A percentile compares a stretch with the other conserved stretches of the same genome.
Evolutionary conservation across 2,797 vertebrate species (phyloP).

Genomic region (Capromys pilorides): DNA sequence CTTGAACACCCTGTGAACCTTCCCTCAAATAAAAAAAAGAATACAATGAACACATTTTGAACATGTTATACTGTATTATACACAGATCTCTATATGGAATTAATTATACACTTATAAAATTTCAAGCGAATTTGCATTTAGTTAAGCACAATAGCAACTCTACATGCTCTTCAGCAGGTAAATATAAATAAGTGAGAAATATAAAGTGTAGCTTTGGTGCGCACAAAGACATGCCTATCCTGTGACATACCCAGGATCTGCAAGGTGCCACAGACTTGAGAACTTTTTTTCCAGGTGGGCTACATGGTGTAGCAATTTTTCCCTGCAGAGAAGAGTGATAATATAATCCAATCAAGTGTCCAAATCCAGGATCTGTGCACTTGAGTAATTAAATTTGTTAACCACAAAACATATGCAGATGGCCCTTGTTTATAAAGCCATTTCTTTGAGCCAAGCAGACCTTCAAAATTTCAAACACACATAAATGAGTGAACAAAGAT

Average conservation of each 20-base stretch:
- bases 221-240: background rate
- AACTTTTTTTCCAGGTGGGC: background rate
- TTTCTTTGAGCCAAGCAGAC: background rate
- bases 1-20: too few relatives aligned
- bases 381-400: background rate
- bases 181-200: background rate
- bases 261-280: background rate
- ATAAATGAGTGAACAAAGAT: background rate
- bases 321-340: background rate
- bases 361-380: background rate
- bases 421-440: background rate
- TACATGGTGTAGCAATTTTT: background rate
- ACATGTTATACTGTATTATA: background rate
- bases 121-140: conserved; percentile 23
- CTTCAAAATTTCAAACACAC: conserved; percentile 5
- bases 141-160: conserved; percentile 1
- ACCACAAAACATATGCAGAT: background rate
- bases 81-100: background rate
- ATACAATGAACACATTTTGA: conserved; percentile 27
- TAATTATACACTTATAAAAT: background rate
- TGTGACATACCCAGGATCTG: background rate
- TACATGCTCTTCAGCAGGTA: background rate
- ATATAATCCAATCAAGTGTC: background rate
- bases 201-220: background rate
- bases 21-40: background rate